Evolutionary conservation across 1,140 invertebrate species (phyloP).

Genomic region (Bombus balteatus): DNA sequence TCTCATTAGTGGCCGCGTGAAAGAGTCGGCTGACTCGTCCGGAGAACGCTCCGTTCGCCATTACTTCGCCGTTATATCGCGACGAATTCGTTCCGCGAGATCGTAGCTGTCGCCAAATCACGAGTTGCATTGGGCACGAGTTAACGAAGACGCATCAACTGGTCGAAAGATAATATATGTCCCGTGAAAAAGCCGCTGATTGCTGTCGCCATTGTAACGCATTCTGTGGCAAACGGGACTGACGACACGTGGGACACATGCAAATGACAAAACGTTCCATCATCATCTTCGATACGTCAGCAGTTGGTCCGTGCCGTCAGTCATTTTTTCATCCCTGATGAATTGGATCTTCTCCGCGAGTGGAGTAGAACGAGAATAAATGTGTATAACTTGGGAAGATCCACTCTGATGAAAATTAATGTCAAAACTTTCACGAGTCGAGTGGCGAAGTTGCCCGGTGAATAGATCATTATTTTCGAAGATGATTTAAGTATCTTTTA

Average conservation of each 20-base stretch:
- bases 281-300: constrained; percentile 27
- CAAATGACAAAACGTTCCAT: constrained; percentile 28
- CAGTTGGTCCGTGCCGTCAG: not conserved
- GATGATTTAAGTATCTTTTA: too few relatives aligned
- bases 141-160: constrained; percentile 48
- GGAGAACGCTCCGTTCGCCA: constrained; percentile 44
- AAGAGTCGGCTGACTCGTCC: constrained; percentile 49
- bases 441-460: not conserved
- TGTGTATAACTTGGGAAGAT: not conserved
- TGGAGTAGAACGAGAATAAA: not conserved
- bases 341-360: not conserved
- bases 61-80: constrained; percentile 65
- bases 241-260: constrained; percentile 17
- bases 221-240: constrained; percentile 4
- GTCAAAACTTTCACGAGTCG: not conserved
- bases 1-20: constrained; percentile 65
- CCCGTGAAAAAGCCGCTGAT: constrained; percentile 52
- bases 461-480: not conserved
- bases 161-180: constrained; percentile 46
- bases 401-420: not conserved
- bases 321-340: not conserved
- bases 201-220: constrained; percentile 34
- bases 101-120: constrained; percentile 70
- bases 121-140: not conserved
- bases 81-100: constrained; percentile 70